Percentiles rank a stretch among this genome's conserved stretches.
phyloP scores from a whole-genome alignment of 1,140 invertebrate species.

The Armadillidium nasatum region DNA sequence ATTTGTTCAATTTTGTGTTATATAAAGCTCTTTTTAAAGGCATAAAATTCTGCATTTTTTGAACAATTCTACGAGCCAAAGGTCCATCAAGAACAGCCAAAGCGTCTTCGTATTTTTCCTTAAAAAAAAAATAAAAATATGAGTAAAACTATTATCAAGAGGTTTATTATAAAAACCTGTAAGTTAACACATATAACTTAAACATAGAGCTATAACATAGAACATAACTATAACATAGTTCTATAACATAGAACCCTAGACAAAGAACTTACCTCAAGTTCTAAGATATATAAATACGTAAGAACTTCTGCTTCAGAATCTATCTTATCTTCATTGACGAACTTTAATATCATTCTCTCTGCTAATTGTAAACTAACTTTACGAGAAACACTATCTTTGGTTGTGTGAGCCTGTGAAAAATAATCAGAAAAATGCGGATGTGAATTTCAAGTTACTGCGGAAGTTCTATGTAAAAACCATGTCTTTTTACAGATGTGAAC shows the following conservation, averaged over 20 bases:
- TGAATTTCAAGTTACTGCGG: background rate
- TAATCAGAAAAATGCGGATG: background rate
- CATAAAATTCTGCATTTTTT: constrained; percentile 38
- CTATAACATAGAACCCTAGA: too few relatives aligned
- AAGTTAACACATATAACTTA: too few relatives aligned
- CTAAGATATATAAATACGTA: constrained; percentile 83
- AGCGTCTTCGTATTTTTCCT: constrained; percentile 75
- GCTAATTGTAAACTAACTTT: constrained; percentile 73
- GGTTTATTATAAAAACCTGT: too few relatives aligned
- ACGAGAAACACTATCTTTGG: constrained; percentile 49
- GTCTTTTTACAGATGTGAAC: background rate
- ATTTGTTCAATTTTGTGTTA: constrained; percentile 32
- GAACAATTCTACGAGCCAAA: constrained; percentile 51
- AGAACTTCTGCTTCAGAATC: constrained; percentile 90
- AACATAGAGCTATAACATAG: too few relatives aligned
- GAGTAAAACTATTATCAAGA: too few relatives aligned
- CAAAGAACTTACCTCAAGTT: constrained; percentile 56
- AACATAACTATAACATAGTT: too few relatives aligned
- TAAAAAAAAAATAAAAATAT: background rate
- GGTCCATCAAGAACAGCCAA: constrained; percentile 71
- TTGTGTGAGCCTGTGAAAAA: constrained; percentile 49
- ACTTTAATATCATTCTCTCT: constrained; percentile 73
- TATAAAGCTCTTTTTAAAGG: constrained; percentile 33
- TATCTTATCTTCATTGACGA: constrained; percentile 80
- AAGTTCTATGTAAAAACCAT: constrained; percentile 26